phyloP scores from a whole-genome alignment of 1,140 invertebrate genomes.

The Zelostemma sp. region DNA sequence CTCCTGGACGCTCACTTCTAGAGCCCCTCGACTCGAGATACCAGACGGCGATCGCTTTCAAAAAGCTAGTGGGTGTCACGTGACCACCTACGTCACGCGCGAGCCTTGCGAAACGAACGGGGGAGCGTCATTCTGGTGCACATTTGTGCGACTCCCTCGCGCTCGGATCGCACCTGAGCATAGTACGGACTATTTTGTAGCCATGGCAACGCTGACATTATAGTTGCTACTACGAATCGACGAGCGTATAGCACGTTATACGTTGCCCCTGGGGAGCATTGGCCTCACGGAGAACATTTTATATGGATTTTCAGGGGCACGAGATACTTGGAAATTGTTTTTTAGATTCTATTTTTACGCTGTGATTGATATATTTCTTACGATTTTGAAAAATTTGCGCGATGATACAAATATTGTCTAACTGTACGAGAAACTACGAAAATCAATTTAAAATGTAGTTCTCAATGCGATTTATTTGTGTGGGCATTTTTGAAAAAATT shows the following conservation, averaged over 20 bases:
- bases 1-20: neutral
- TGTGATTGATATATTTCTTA: too few species aligned
- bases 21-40: neutral
- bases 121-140: conserved; percentile 11
- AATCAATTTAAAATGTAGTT: too few species aligned
- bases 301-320: too few species aligned
- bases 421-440: too few species aligned
- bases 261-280: neutral
- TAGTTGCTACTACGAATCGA: conserved; percentile 14
- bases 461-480: too few species aligned
- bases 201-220: conserved; percentile 36
- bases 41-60: conserved; percentile 42
- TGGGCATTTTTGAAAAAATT: too few species aligned
- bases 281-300: too few species aligned
- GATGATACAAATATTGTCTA: too few species aligned
- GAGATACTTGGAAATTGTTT: too few species aligned
- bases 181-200: conserved; percentile 34
- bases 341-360: too few species aligned
- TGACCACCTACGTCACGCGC: conserved; percentile 66
- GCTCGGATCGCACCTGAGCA: conserved; percentile 25
- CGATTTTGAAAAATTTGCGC: too few species aligned
- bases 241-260: too few species aligned
- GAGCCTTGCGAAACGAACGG: conserved; percentile 69
- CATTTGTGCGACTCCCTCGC: conserved; percentile 24
- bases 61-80: conserved; percentile 58